phyloP scores from a whole-genome alignment of 1,140 invertebrate genomes.

The Platorchestia sp. region DNA sequence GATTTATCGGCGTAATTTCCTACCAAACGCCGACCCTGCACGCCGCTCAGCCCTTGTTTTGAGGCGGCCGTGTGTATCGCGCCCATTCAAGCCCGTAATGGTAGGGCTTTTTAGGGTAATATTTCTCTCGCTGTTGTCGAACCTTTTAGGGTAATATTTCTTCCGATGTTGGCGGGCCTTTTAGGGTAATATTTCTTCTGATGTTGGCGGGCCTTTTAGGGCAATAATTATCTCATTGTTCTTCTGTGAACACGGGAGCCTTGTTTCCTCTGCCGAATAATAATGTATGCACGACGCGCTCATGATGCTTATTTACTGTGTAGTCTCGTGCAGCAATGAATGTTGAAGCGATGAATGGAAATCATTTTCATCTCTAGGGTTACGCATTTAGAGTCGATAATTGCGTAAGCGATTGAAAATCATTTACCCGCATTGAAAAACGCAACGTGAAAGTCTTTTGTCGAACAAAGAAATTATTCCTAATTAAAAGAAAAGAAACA shows the following conservation, averaged over 20 bases:
- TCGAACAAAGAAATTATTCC: too few relatives aligned
- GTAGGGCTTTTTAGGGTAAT: neutral
- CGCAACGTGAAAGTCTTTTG: too few relatives aligned
- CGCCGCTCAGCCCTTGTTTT: neutral
- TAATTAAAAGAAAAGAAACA: too few relatives aligned
- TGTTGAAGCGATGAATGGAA: neutral
- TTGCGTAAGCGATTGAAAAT: too few relatives aligned
- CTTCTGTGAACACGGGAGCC: neutral
- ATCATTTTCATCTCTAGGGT: neutral
- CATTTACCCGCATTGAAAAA: too few relatives aligned
- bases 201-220: neutral
- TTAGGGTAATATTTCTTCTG: neutral
- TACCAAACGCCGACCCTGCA: neutral
- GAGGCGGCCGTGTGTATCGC: neutral
- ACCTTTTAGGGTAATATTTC: neutral
- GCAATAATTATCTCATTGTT: neutral
- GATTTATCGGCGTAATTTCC: constrained; percentile 36
- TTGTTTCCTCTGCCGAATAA: neutral
- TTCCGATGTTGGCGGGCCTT: neutral
- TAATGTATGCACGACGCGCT: neutral
- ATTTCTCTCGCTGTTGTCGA: neutral
- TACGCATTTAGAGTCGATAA: too few relatives aligned
- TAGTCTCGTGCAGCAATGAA: neutral
- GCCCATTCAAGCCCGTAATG: neutral
- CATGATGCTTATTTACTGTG: neutral